Evolutionary conservation across 2,797 vertebrate genomes (phyloP).

Genomic region (Sparidentex hasta): DNA sequence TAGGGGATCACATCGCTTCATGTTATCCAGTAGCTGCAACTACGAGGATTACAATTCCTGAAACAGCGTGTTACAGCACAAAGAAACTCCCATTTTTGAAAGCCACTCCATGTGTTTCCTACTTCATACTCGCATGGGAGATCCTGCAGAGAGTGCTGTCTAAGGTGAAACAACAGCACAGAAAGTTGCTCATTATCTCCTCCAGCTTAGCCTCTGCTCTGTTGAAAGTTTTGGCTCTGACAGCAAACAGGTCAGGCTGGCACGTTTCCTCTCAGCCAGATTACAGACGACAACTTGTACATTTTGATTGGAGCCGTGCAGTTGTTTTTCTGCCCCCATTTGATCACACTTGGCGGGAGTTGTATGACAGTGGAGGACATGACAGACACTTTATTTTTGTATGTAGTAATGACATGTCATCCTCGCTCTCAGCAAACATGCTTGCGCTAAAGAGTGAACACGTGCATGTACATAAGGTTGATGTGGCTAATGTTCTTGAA

Average conservation of each 20-base stretch:
- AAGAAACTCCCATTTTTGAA: constrained; percentile 83
- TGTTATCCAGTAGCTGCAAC: constrained; percentile 87
- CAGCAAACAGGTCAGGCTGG: constrained; percentile 84
- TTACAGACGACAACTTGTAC: constrained; percentile 39
- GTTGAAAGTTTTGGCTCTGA: constrained; percentile 78
- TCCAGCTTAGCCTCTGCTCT: constrained; percentile 75
- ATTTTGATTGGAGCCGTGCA: constrained; percentile 67
- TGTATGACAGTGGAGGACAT: constrained; percentile 45
- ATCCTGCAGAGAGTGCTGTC: constrained; percentile 81
- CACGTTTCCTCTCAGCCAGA: constrained; percentile 71
- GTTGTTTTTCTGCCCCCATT: constrained; percentile 86
- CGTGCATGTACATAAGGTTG: constrained; percentile 80
- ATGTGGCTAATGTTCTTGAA: constrained; percentile 84
- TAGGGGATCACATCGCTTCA: constrained; percentile 87
- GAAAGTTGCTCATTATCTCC: constrained; percentile 78
- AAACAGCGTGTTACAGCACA: constrained; percentile 82
- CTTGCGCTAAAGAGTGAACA: constrained; percentile 72
- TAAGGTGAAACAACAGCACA: constrained; percentile 68
- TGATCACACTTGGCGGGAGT: constrained; percentile 64
- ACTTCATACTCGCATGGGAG: constrained; percentile 89
- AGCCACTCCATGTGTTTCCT: constrained; percentile 88
- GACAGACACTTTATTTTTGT: constrained; percentile 84
- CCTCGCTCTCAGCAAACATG: constrained; percentile 44
- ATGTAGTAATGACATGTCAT: constrained; percentile 63
- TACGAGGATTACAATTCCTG: constrained; percentile 83